These are phyloP conservation scores for Ips typographus DNA, from an alignment of 1,140 invertebrate genomes.

Conservation along the genomic window DNA sequence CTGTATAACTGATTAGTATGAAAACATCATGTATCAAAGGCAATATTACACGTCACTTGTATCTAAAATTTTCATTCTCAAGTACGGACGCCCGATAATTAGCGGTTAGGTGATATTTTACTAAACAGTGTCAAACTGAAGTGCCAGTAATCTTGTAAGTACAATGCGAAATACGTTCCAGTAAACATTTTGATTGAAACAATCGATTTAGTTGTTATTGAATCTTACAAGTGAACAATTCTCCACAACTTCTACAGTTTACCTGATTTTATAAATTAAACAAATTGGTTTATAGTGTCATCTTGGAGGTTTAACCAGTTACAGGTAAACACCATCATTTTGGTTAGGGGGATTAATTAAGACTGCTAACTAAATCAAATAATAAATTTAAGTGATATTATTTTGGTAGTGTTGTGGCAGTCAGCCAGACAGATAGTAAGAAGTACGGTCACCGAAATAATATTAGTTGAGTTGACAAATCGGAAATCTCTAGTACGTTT, in stretches of 20 bases:
- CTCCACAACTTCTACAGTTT: too few relatives aligned
- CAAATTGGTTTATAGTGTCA: too few relatives aligned
- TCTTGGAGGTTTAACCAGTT: too few relatives aligned
- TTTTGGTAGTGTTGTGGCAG: neutral
- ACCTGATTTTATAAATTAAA: too few relatives aligned
- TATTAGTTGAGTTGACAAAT: neutral
- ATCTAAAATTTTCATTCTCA: neutral
- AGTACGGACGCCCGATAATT: neutral
- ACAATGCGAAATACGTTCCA: neutral
- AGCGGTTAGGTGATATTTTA: neutral
- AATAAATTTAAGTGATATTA: neutral
- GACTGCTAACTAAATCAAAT: neutral
- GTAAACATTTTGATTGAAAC: neutral
- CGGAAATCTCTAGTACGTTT: too few relatives aligned
- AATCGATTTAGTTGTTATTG: neutral
- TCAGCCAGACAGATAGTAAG: slow-evolving; percentile 2
- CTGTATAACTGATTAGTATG: too few relatives aligned
- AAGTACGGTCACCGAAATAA: neutral
- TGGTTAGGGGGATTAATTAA: too few relatives aligned
- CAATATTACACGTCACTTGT: too few relatives aligned
- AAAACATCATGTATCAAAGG: too few relatives aligned
- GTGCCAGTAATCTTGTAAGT: neutral
- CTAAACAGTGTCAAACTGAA: neutral
- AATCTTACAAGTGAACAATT: too few relatives aligned
- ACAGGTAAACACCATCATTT: too few relatives aligned